Percentiles rank a stretch among this genome's conserved stretches.
Conservation (phyloP, 2,113 vertebrate genomes). For the Sigmodon hispidus region DNA sequence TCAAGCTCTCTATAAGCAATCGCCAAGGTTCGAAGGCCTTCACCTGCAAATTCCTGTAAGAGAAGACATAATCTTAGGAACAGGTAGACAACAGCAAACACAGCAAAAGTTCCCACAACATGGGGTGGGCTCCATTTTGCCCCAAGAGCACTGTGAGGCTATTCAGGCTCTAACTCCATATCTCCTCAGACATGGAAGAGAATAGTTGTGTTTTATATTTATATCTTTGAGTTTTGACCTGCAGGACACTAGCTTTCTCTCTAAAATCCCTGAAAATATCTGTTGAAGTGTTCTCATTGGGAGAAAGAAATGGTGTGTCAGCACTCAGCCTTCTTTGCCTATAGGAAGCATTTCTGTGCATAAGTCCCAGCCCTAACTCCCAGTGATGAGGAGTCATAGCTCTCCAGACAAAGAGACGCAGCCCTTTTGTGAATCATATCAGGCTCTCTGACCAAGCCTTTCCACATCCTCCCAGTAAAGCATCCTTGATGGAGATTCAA, state of each 20-base stretch:
- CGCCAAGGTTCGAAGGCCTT: constrained; percentile 87
- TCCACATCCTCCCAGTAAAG: neutral
- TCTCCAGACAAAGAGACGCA: neutral
- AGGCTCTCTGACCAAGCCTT: neutral
- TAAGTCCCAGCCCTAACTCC: neutral
- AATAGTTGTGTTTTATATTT: neutral
- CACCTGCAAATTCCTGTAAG: constrained; percentile 88
- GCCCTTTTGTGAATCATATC: neutral
- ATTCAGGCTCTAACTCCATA: neutral
- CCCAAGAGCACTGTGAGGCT: neutral
- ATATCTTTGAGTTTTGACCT: neutral
- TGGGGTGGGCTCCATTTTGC: neutral
- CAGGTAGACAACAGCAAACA: neutral
- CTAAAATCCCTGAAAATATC: neutral
- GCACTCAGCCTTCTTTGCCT: neutral
- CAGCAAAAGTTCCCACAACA: neutral
- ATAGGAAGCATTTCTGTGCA: neutral
- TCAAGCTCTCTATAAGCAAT: constrained; percentile 88
- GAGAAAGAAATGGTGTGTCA: neutral
- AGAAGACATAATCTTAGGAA: neutral
- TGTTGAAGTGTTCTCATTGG: neutral
- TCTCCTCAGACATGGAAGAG: constrained; percentile 5
- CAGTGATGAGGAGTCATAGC: neutral
- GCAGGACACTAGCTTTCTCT: neutral
- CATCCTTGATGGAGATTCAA: neutral